Evolutionary conservation across 92 coral and sea anemone genomes (phyloP), one percentile per base, ranked within the genome.

Genomic region (Siderastrea siderea): DNA sequence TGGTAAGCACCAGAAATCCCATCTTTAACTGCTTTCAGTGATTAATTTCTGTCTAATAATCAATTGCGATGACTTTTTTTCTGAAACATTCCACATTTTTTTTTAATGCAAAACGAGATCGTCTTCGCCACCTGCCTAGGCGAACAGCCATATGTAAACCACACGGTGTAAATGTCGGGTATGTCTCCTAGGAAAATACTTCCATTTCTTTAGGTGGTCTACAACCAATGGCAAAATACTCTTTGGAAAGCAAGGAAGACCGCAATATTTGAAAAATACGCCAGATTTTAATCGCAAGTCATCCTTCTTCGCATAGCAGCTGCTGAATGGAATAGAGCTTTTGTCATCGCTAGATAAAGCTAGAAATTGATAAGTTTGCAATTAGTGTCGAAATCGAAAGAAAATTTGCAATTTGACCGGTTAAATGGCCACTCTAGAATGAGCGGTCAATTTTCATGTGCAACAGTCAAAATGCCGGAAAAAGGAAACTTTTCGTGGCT

Each of bases 351-450:
- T 48, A 50, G 84, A 67, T 52, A 80, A 57, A 16, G 48, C 54
- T 43, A 14, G 72, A 63, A 71, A 69, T 81, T 82, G 86, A 82
- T 82, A 82, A 80, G 47, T 80, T 80, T 67, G 70, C 78, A 71
- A 82, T 82, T 82, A 84, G 87, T 48, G 51, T 72, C 71, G 60
- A 84, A 73, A 71, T 73, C 44, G 71, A 62, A 52, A 53, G 57
- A 84, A 74, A 73, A 60, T 73, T 74, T 84, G 87, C 87, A 84
- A 84, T 74, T 84, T 74, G 80, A 74, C 80, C 80, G 47, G 51
- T 45, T 53, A 74, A 84, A 84, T 72, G 87, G 12, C 81, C 79
- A 60, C 71, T 72, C 61, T 71, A 45, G 19, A 71, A 2, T 14
- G 66, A 16, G 68, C 12, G 64, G 78, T 71, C 79, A 83, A 60